Conservation (phyloP, 2,797 vertebrate species). For the Synaphobranchus kaupii region DNA sequence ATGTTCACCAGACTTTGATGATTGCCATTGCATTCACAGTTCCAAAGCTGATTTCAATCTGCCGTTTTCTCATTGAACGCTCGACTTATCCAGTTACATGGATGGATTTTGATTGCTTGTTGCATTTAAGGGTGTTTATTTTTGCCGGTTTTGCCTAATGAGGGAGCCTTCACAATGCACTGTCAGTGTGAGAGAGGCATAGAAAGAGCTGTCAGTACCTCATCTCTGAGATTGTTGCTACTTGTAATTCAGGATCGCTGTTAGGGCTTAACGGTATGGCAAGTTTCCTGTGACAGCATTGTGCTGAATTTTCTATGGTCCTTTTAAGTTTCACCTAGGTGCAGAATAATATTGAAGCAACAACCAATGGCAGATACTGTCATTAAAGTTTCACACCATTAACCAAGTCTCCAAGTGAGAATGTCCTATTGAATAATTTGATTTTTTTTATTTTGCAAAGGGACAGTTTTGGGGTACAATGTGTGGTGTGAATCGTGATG, state of each 20-base stretch:
- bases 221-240: not conserved
- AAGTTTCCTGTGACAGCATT: conserved; percentile 1
- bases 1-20: not conserved
- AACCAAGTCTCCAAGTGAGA: not conserved
- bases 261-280: not conserved
- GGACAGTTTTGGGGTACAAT: not conserved
- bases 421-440: conserved; percentile 1
- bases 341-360: not conserved
- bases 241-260: conserved; percentile 16
- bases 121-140: not conserved
- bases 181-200: not conserved
- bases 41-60: not conserved
- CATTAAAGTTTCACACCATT: conserved; percentile 2
- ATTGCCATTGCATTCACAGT: not conserved
- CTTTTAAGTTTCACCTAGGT: not conserved
- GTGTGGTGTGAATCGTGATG: not conserved
- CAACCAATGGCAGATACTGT: not conserved
- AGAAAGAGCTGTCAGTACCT: conserved; percentile 1
- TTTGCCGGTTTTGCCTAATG: not conserved
- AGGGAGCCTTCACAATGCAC: not conserved
- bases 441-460: not conserved
- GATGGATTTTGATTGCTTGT: conserved; percentile 13
- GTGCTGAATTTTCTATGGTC: conserved; percentile 4
- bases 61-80: not conserved
- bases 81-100: not conserved